These are phyloP conservation scores for Argyresthia albistria DNA, from an alignment of 2,888 invertebrate genomes.

Conservation along the genomic window DNA sequence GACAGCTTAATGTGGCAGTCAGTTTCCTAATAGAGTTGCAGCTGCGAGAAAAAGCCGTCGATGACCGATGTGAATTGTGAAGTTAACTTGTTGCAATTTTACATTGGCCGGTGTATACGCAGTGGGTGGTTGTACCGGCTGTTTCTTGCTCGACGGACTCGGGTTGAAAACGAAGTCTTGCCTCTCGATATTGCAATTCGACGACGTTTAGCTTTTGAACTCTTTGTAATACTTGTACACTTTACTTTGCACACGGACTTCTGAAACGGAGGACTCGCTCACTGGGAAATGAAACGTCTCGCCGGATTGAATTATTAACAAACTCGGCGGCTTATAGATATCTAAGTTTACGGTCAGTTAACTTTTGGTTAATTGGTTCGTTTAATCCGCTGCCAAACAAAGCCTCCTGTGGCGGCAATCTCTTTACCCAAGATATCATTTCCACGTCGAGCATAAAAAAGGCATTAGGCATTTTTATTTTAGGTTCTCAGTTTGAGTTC, in stretches of 20 bases:
- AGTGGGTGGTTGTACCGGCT: slow-evolving; percentile 1
- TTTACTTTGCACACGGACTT: not conserved
- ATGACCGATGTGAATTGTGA: not conserved
- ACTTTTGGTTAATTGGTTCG: not conserved
- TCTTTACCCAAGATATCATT: not conserved
- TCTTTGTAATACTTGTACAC: not conserved
- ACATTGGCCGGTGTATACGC: not conserved
- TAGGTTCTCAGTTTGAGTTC: too few species aligned
- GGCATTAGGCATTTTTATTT: too few species aligned
- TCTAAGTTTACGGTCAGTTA: slow-evolving; percentile 2
- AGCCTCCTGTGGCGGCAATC: not conserved
- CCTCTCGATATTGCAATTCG: not conserved
- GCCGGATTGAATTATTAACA: not conserved
- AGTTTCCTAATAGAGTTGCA: too few species aligned
- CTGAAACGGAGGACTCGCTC: too few species aligned
- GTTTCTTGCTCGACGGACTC: not conserved
- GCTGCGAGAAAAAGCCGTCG: too few species aligned
- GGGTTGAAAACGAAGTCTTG: not conserved
- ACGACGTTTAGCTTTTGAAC: not conserved
- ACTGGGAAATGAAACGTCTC: not conserved
- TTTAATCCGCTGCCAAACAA: slow-evolving; percentile 1
- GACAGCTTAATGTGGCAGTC: too few species aligned
- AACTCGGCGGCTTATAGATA: not conserved
- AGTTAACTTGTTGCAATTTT: slow-evolving; percentile 1
- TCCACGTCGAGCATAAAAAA: not conserved